Base-by-base conservation (phyloP, 2,888 invertebrate genomes). In the Drosophila histrio region DNA sequence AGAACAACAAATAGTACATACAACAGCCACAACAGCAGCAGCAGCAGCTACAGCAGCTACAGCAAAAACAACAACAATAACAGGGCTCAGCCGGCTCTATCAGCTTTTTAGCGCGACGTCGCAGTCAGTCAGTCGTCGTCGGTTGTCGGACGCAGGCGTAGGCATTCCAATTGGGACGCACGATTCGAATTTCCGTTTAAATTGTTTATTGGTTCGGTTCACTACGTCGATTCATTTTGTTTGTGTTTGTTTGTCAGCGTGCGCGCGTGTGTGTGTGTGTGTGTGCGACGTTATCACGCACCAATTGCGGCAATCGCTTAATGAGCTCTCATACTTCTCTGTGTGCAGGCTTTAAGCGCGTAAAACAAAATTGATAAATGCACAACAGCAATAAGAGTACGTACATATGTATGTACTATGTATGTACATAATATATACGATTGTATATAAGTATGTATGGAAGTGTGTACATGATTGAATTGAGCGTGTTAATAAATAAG, bases 101-200 rank as follows among this genome's bases (percentile, higher is more conserved):
- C 86, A 86, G 76, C 70, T 61, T 72, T 68, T 72, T 75, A 67
- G 67, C 80, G 70, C 75, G 74, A 82, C 69, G 77, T 62, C 65
- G 70, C 72, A 72, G 77, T 78, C 72, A 65, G 74, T 75, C 75
- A 76, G 77, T 75, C 77, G 64, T 80, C 78, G 81, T 79, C 74
- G 78, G 79, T 78, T 86, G 81, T 79, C 74, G 79, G 77, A 77
- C 79, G 78, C 77, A 77, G 77, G 79, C 77, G 79, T 76, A 77
- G 74, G 70, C 67, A 79, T 74, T 79, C 71, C 68, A 74, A 76
- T 76, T 79, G 76, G 72, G 43, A 79, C 73, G 77, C 79, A 68
- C 74, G 85, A 64, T 84, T 83, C 72, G 60, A 71, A 59, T 71
- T 75, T 61, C 19, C 58, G 72, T 67, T 74, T 61, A 72, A 63